Evolutionary conservation across 2,888 invertebrate species (phyloP).

Genomic region (Dromius quadrimaculatus): DNA sequence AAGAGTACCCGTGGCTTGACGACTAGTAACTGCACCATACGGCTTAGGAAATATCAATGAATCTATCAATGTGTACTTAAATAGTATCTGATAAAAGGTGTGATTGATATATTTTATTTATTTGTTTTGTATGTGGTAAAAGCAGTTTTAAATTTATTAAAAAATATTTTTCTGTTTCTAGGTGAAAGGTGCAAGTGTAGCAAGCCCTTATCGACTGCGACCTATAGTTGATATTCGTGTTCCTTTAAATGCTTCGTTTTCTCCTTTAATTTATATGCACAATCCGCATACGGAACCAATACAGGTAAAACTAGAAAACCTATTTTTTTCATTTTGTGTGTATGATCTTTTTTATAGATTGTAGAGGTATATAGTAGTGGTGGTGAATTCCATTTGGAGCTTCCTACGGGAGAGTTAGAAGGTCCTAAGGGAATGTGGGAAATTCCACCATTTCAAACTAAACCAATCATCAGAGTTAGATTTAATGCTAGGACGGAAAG

Average conservation of each 20-base stretch:
- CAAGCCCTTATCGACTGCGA: constrained; percentile 91
- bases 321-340: too few species aligned
- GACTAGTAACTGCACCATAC: too few species aligned
- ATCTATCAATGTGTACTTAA: too few species aligned
- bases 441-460: constrained; percentile 89
- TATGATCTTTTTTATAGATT: constrained; percentile 69
- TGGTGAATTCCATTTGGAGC: constrained; percentile 88
- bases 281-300: constrained; percentile 92
- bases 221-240: constrained; percentile 92
- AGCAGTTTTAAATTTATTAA: too few species aligned
- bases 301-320: too few species aligned
- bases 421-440: constrained; percentile 89
- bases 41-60: too few species aligned
- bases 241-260: constrained; percentile 91
- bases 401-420: constrained; percentile 82
- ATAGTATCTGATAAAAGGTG: too few species aligned
- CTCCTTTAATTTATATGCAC: constrained; percentile 90
- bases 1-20: too few species aligned
- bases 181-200: constrained; percentile 87
- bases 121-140: too few species aligned
- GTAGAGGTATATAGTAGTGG: constrained; percentile 89
- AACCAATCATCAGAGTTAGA: constrained; percentile 87
- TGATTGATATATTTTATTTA: too few species aligned
- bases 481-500: constrained; percentile 82
- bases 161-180: constrained; percentile 61